Percentiles rank a stretch among this genome's conserved stretches.
phyloP scores from a whole-genome alignment of 2,888 invertebrate species.

The Melipona beecheii region DNA sequence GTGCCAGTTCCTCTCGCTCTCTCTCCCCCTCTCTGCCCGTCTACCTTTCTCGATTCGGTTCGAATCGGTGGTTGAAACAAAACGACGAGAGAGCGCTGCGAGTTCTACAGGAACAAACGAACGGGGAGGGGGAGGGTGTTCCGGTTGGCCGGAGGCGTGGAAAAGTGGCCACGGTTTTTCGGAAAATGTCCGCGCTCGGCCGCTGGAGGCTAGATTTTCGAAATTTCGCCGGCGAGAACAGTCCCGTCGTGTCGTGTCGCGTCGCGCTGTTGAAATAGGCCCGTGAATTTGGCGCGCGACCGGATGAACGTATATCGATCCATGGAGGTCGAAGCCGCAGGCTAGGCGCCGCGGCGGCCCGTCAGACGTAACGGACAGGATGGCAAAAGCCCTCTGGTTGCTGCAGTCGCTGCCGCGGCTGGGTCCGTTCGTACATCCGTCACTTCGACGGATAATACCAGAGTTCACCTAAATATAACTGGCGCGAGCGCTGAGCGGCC shows the following conservation, averaged over 20 bases:
- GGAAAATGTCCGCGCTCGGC: neutral
- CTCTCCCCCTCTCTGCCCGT: neutral
- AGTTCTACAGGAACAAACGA: neutral
- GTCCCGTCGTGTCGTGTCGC: conserved; percentile 1
- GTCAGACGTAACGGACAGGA: conserved; percentile 75
- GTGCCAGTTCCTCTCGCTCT: too few species aligned
- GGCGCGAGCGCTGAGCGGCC: conserved; percentile 31
- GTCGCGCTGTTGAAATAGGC: conserved; percentile 38
- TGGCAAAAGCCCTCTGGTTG: conserved; percentile 71
- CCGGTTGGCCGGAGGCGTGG: neutral
- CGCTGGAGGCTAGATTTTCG: neutral
- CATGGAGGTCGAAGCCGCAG: conserved; percentile 67
- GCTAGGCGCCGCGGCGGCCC: conserved; percentile 68
- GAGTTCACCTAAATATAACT: conserved; percentile 80
- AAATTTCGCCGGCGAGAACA: neutral
- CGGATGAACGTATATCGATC: conserved; percentile 69
- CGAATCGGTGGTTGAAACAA: neutral
- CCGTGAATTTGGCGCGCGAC: conserved; percentile 52
- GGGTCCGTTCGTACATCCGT: conserved; percentile 72
- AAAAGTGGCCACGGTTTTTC: neutral
- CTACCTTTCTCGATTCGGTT: neutral
- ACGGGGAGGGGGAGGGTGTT: neutral
- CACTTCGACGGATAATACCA: conserved; percentile 75
- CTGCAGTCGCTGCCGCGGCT: conserved; percentile 59
- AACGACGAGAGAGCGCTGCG: neutral